Conservation (phyloP, 2,888 invertebrate genomes). For the Ferrisia virgata region DNA sequence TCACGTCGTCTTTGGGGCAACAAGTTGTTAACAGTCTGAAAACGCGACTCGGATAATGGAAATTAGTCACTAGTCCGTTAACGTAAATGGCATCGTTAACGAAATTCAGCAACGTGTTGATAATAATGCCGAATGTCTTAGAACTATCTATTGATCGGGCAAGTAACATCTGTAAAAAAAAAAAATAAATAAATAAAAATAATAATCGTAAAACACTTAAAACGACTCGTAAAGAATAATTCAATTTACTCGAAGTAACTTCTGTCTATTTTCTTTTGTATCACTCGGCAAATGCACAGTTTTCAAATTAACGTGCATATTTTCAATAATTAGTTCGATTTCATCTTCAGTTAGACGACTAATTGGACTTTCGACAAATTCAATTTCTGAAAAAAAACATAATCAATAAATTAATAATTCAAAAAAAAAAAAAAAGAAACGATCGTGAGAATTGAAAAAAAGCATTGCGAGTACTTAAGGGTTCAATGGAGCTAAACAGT, state of each 20-base stretch:
- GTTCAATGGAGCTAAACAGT: too few species aligned
- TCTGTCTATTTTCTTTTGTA: constrained; percentile 10
- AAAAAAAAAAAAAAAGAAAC: neutral
- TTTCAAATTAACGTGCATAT: neutral
- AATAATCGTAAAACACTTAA: neutral
- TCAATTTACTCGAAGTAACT: neutral
- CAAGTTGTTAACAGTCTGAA: constrained; percentile 42
- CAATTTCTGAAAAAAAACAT: neutral
- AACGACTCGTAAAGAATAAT: neutral
- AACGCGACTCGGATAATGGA: constrained; percentile 29
- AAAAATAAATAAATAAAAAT: too few species aligned
- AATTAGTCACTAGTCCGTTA: constrained; percentile 27
- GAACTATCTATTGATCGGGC: neutral
- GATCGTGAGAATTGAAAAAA: neutral
- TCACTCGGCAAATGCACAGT: neutral
- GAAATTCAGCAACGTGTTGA: constrained; percentile 30
- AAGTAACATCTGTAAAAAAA: constrained; percentile 11
- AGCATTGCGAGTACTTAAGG: too few species aligned
- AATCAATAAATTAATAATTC: neutral
- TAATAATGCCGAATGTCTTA: neutral
- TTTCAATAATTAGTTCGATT: constrained; percentile 35
- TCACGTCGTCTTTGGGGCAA: neutral
- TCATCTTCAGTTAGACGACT: neutral
- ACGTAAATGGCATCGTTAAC: constrained; percentile 8
- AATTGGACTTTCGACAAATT: neutral